Evolutionary conservation across 1,140 invertebrate species (phyloP).

Genomic region (Stenopsyche tienmushanensis): DNA sequence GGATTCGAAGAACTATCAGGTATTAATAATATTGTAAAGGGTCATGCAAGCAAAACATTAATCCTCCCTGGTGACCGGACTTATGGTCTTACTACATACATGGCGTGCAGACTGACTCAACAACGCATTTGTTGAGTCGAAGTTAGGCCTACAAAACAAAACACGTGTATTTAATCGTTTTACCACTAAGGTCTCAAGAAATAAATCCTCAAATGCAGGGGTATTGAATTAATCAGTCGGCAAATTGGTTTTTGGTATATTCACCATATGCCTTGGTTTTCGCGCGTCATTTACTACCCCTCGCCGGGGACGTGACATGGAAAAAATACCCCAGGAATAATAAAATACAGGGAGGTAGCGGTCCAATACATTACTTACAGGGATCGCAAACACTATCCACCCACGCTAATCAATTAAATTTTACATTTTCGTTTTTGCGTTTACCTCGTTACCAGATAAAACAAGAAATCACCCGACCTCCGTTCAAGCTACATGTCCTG

Average conservation of each 20-base stretch:
- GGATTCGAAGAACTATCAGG: too few relatives aligned
- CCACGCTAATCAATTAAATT: background rate
- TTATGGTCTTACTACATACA: too few relatives aligned
- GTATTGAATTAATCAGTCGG: constrained; percentile 32
- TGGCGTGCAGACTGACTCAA: background rate
- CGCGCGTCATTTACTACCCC: constrained; percentile 29
- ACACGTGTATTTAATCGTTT: constrained; percentile 16
- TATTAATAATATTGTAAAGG: too few relatives aligned
- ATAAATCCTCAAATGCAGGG: constrained; percentile 17
- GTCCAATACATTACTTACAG: background rate
- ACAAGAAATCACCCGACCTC: too few relatives aligned
- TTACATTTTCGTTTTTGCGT: too few relatives aligned
- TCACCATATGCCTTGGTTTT: constrained; percentile 25
- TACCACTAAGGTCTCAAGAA: background rate
- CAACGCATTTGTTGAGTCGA: background rate
- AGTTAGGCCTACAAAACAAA: background rate
- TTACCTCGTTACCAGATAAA: too few relatives aligned
- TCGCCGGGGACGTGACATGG: constrained; percentile 12
- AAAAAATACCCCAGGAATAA: constrained; percentile 23
- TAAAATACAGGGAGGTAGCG: constrained; percentile 14
- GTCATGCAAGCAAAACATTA: too few relatives aligned
- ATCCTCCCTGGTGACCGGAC: too few relatives aligned
- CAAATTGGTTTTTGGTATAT: constrained; percentile 32
- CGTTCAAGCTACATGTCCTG: too few relatives aligned
- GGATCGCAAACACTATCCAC: background rate